These are phyloP conservation scores for Toxostoma redivivum DNA, from an alignment of 2,113 vertebrate genomes.

Conservation along the genomic window DNA sequence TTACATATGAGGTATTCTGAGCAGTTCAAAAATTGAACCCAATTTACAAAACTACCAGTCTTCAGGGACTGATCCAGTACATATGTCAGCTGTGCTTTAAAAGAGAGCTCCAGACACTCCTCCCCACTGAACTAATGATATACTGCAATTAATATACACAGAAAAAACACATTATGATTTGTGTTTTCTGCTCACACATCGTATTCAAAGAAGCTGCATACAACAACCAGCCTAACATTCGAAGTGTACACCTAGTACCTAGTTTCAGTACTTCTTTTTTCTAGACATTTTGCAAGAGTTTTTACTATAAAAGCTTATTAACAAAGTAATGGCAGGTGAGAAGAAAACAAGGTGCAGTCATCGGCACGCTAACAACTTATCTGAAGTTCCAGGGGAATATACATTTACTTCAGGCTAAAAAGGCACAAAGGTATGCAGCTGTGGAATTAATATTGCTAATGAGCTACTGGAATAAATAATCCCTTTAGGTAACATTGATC, in stretches of 20 bases:
- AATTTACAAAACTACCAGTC: slow-evolving; percentile 71
- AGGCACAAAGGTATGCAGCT: slow-evolving; percentile 73
- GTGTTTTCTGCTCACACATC: slow-evolving; percentile 18
- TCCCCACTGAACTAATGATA: slow-evolving; percentile 45
- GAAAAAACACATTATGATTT: slow-evolving; percentile 38
- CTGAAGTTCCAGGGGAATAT: slow-evolving; percentile 34
- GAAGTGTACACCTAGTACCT: background rate
- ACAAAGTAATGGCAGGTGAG: slow-evolving; percentile 22
- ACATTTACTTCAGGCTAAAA: slow-evolving; percentile 63
- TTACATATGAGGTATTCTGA: slow-evolving; percentile 82
- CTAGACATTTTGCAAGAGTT: background rate
- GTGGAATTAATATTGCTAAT: slow-evolving; percentile 56
- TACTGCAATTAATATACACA: slow-evolving; percentile 55
- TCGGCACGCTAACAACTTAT: slow-evolving; percentile 39
- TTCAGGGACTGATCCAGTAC: slow-evolving; percentile 65
- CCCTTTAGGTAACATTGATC: background rate
- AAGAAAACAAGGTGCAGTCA: slow-evolving; percentile 68
- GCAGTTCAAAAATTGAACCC: slow-evolving; percentile 74
- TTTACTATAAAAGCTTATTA: slow-evolving; percentile 20
- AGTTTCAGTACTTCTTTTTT: slow-evolving; percentile 16
- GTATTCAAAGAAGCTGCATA: slow-evolving; percentile 17
- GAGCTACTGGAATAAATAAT: slow-evolving; percentile 3
- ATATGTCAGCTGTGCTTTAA: slow-evolving; percentile 70
- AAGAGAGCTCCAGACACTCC: slow-evolving; percentile 46
- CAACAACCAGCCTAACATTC: background rate